Conservation (phyloP, 2,113 vertebrate species). For the Rhinopomastus cyanomelas region DNA sequence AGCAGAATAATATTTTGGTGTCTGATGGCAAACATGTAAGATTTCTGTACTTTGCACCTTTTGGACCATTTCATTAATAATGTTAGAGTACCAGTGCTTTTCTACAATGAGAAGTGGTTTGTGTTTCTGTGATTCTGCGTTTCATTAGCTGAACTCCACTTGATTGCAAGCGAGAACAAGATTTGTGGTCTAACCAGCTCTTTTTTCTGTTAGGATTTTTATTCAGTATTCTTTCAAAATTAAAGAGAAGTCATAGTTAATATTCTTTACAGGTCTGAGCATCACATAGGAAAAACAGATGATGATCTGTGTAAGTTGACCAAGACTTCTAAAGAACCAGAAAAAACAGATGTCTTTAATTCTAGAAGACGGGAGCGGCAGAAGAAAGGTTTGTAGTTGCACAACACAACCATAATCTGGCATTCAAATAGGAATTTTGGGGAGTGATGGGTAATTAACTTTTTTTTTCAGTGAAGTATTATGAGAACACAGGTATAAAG, state of each 20-base stretch:
- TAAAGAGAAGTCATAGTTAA: conserved; percentile 23
- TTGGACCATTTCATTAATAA: not conserved
- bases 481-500: not conserved
- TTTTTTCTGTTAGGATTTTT: not conserved
- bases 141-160: not conserved
- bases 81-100: not conserved
- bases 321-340: conserved; percentile 24
- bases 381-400: conserved; percentile 72
- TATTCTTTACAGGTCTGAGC: conserved; percentile 63
- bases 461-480: not conserved
- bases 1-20: not conserved
- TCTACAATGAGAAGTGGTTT: not conserved
- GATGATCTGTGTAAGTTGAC: conserved; percentile 25
- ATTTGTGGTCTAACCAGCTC: not conserved
- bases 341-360: conserved; percentile 13
- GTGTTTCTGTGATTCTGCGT: too few species aligned
- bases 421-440: not conserved
- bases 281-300: not conserved
- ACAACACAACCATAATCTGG: not conserved
- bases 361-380: conserved; percentile 42
- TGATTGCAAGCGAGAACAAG: not conserved
- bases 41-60: not conserved
- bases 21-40: not conserved
- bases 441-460: not conserved
- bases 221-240: not conserved